phyloP scores from a whole-genome alignment of 2,113 vertebrate species.

The Rhinolophus ferrumequinum region DNA sequence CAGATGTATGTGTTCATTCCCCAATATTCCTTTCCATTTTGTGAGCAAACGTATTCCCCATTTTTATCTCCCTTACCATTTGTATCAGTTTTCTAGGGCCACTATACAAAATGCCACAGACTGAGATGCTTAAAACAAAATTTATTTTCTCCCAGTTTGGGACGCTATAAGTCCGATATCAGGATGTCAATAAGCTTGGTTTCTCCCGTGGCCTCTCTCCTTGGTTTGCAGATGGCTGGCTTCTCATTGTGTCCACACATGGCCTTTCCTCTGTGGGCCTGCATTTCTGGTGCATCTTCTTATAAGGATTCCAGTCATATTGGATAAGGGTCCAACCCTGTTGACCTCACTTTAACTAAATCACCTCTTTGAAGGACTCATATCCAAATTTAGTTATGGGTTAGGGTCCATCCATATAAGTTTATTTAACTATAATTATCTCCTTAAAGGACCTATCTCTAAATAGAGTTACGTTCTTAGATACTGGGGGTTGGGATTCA shows the following conservation, averaged over 20 bases:
- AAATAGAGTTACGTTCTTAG: not conserved
- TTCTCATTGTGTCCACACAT: too few relatives aligned
- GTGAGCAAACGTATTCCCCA: not conserved
- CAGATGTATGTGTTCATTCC: not conserved
- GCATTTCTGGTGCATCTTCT: not conserved
- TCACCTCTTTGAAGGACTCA: not conserved
- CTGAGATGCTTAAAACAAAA: not conserved
- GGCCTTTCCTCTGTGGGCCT: not conserved
- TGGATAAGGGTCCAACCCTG: not conserved
- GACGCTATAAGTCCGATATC: not conserved
- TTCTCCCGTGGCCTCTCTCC: not conserved
- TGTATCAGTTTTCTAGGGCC: not conserved
- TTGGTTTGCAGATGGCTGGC: fast-evolving
- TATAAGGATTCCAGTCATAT: too few relatives aligned
- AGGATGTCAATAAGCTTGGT: not conserved
- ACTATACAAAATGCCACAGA: not conserved
- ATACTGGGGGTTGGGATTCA: not conserved
- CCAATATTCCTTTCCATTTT: not conserved
- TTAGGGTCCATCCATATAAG: too few relatives aligned
- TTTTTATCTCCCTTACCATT: not conserved
- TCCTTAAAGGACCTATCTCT: not conserved
- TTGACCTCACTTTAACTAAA: not conserved
- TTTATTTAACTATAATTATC: not conserved
- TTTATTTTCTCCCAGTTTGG: not conserved
- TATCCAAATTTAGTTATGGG: not conserved